Evolutionary conservation across 2,113 vertebrate species (phyloP), one percentile per base, ranked within the genome.

Genomic region (Burhinus bistriatus): DNA sequence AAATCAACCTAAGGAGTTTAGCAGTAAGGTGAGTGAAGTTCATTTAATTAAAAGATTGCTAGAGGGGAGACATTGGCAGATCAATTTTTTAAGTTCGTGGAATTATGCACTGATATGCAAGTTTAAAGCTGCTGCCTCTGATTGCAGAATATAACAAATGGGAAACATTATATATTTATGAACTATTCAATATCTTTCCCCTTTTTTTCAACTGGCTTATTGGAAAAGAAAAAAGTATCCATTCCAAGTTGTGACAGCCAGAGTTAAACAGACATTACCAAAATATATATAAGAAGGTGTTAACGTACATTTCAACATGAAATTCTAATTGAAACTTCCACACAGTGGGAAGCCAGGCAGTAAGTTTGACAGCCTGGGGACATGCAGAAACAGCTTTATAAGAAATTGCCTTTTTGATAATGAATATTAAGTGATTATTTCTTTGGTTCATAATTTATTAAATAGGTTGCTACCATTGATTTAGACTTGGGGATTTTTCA

Each of bases 31-130:
- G 95, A 97, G 62, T 83, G 81, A 95, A 96, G 97, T 97, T 98
- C 93, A 96, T 96, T 97, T 98, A 97, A 98, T 97, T 97, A 97
- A 96, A 97, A 97, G 82, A 94, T 96, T 97, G 96, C 97, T 97
- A 87, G 86, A 96, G 88, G 94, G 96, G 20, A 95, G 90, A 93
- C 87, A 92, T 78, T 97, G 95, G 83, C 94, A 97, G 96, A 97
- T 97, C 96, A 93, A 96, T 97, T 97, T 98, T 97, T 98, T 95
- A 96, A 97, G 94, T 97, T 96, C 92, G 85, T 95, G 88, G 86
- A 97, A 98, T 98, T 97, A 96, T 90, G 34, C 90, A 88, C 72
- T 95, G 81, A 96, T 97, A 96, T 84, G 77, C 94, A 96, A 94
- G 88, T 95, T 96, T 96, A 93, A 95, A 91, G 72, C 78, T 88